These are phyloP conservation scores for Lipophrys pholis DNA, from an alignment of 2,113 vertebrate species.

Conservation along the genomic window DNA sequence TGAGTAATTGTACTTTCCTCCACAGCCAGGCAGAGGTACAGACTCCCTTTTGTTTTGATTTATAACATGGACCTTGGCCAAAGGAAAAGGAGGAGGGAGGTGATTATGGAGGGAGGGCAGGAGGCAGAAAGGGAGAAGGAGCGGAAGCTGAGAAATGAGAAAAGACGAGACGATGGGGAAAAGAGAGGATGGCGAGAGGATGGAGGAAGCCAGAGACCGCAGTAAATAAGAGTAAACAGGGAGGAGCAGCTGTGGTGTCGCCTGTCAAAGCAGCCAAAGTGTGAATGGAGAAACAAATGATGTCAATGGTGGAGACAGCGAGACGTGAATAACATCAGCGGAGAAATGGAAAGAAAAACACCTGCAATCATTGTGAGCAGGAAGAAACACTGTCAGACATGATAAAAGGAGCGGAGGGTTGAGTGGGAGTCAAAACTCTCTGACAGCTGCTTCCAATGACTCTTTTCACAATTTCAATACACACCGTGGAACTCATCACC, in stretches of 20 bases:
- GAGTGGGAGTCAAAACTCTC: neutral
- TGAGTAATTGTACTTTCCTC: conserved; percentile 8
- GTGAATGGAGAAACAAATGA: conserved; percentile 22
- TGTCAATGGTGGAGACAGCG: conserved; percentile 10
- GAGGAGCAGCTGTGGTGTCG: neutral
- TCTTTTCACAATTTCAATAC: too few relatives aligned
- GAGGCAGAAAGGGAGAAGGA: neutral
- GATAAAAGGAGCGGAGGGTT: neutral
- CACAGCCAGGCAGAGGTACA: conserved; percentile 12
- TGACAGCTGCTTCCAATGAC: too few relatives aligned
- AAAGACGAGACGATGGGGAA: neutral
- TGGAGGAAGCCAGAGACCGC: neutral
- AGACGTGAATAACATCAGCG: conserved; percentile 2
- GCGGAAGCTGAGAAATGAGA: neutral
- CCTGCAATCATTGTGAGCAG: conserved; percentile 1
- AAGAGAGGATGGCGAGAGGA: neutral
- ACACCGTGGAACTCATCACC: too few relatives aligned
- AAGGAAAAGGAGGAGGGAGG: conserved; percentile 35
- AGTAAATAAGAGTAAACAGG: conserved; percentile 20
- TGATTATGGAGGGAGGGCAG: conserved; percentile 10
- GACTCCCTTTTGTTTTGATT: conserved; percentile 42
- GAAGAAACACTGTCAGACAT: neutral
- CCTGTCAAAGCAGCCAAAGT: conserved; percentile 35
- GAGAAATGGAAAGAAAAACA: neutral
- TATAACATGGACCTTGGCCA: conserved; percentile 60